Base-by-base conservation (phyloP, 2,888 invertebrate genomes). In the Boloria selene region DNA sequence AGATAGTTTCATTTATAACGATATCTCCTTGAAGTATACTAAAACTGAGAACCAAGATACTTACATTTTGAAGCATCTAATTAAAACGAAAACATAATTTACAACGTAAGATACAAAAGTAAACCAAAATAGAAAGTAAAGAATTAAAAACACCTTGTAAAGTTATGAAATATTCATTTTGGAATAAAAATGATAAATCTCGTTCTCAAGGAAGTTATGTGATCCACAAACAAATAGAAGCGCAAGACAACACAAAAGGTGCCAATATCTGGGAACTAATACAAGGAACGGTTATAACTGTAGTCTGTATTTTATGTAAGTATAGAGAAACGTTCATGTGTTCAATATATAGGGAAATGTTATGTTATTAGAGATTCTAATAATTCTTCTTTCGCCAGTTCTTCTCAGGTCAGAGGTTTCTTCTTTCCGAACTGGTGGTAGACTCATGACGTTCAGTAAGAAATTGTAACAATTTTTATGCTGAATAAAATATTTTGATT, bases 121-220 rank as follows among this genome's bases (percentile, higher is more conserved):
- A 6, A 7, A 47, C 31, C 14, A 49, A 68, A 70, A 59, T 77
- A 77, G 81, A 84, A 83, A 82, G 82, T 82, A 79, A 78, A 74
- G 73, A 38, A 38, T 38, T 38, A 38, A 38, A 38, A 38, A 38
- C 82, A 77, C 78, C 71, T 65, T 56, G 59, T 52, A 68, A 66
- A 60, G 54, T 71, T 70, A 70, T 67, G 69, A 70, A 71, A 71
- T 60, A 61, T 49, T 62, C 10, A 51, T 66, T 64, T 69, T 66
- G 58, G 42, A 50, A 53, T 63, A 44, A 42, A 62, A 64, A 66
- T 66, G 56, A 38, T 61, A 51, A 58, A 59, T 42, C 44, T 38
- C 50, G 75, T 80, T 86, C 85, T 79, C 86, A 85, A 72, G 84
- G 84, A 87, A 87, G 81, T 75, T 69, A 64, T 71, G 64, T 52